Percentiles rank a stretch among this genome's conserved stretches.
These are phyloP conservation scores for Lycocerus yunnanus DNA, from an alignment of 2,888 invertebrate species.

Conservation along the genomic window DNA sequence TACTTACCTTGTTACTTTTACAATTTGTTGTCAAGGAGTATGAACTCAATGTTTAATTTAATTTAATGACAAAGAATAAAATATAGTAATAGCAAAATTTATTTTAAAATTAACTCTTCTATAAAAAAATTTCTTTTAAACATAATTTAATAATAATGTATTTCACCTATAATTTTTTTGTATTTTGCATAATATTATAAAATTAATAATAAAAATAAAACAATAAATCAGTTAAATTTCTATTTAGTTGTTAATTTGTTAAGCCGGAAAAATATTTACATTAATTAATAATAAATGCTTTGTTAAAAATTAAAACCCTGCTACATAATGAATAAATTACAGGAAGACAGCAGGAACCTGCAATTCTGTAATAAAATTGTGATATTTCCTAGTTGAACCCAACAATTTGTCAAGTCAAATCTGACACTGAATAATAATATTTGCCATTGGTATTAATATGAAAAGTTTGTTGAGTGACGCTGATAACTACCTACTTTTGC, in stretches of 20 bases:
- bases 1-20: no score
- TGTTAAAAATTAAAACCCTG: not conserved
- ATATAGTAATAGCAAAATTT: no score
- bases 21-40: no score
- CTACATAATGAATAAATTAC: not conserved
- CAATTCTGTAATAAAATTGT: constrained; percentile 20
- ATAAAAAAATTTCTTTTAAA: no score
- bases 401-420: constrained; percentile 25
- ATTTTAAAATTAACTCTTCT: no score
- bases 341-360: not conserved
- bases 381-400: constrained; percentile 17
- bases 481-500: constrained; percentile 24
- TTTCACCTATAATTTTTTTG: no score
- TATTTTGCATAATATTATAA: no score
- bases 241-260: not conserved
- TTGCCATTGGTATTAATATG: constrained; percentile 28
- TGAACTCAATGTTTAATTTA: no score
- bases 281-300: not conserved
- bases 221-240: not conserved
- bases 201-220: no score
- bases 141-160: no score
- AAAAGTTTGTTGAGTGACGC: constrained; percentile 25
- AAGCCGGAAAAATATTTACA: not conserved
- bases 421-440: constrained; percentile 27
- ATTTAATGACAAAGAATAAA: no score